Base-by-base conservation (phyloP, 1,140 invertebrate genomes). In the Pollicipes pollicipes region DNA sequence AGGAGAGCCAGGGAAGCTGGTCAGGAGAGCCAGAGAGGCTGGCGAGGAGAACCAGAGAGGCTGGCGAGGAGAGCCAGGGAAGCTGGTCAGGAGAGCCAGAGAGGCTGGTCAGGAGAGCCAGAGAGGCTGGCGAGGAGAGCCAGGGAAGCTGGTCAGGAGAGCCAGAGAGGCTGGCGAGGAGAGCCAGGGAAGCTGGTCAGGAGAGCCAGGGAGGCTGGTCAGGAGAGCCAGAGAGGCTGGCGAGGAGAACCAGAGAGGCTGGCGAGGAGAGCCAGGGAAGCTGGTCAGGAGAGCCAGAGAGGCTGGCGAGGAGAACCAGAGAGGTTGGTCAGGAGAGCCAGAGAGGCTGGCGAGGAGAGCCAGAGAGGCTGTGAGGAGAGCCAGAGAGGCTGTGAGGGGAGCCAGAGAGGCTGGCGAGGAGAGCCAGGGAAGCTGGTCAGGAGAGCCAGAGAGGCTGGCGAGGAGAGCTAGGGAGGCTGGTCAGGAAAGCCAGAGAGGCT, bases 371-470 rank as follows among this genome's bases (percentile, higher is more conserved):
- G 35, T 8, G 35, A 35, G 35, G 17, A 35, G 35, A 35, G 35
- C 4, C 35, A 17, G 35, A 35, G 35, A 17, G n/a, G n/a, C n/a
- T n/a, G n/a, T n/a, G 35, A 35, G 35, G 35, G 17, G 35, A 35
- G 35, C 21, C 24, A 26, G 35, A 37, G 35, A 10, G 67, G n/a
- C 2, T 21, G 67, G n/a, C n/a, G n/a, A n/a, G 6, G 67, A 68
- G 67, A 68, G 67, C 17, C 17, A 26, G 67, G n/a, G 67, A 68
- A 26, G n/a, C 17, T 3, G 67, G n/a, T 16, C 17, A 26, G n/a
- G 67, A 68, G 67, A 68, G 67, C 17, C 17, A 68, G 67, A 68
- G 67, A 68, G 67, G n/a, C 17, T 21, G 67, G n/a, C 17, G n/a
- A 1, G n/a, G 67, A 68, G 67, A 68, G 67, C 17, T 16, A 68